Evolutionary conservation across 1,140 invertebrate genomes (phyloP).

Genomic region (Pogonomyrmex californicus): DNA sequence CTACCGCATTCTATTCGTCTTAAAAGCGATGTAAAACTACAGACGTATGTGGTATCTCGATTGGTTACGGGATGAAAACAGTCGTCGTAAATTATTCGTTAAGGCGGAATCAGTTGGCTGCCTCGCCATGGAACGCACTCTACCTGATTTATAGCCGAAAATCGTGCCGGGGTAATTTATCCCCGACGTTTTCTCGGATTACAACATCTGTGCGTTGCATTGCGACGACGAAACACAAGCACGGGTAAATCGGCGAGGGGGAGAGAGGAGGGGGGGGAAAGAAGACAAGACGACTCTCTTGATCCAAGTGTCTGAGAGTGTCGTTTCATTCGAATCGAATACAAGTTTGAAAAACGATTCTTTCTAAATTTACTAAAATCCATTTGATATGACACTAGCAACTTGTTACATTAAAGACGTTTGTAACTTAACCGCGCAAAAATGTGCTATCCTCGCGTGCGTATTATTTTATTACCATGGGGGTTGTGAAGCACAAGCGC

Average conservation of each 20-base stretch:
- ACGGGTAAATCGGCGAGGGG: not conserved
- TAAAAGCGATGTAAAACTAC: conserved; percentile 9
- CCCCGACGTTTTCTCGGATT: conserved; percentile 66
- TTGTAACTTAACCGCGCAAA: not conserved
- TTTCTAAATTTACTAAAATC: not conserved
- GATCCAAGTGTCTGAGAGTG: not conserved
- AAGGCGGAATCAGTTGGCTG: conserved; percentile 62
- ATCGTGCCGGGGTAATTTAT: conserved; percentile 64
- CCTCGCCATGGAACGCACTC: conserved; percentile 37
- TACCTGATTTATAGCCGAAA: conserved; percentile 65
- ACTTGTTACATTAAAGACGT: not conserved
- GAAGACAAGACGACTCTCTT: not conserved
- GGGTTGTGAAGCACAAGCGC: not conserved
- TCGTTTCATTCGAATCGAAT: not conserved
- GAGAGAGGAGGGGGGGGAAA: too few species aligned
- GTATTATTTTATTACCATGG: not conserved
- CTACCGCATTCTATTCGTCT: not conserved
- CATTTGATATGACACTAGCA: not conserved
- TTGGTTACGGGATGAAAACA: conserved; percentile 37
- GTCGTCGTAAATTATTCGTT: conserved; percentile 69
- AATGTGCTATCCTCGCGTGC: not conserved
- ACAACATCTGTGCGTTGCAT: conserved; percentile 60
- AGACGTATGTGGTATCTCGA: conserved; percentile 31
- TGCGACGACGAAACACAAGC: not conserved
- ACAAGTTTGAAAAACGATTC: not conserved